Evolutionary conservation across 1,140 invertebrate genomes (phyloP).

Genomic region (Pollicipes pollicipes): DNA sequence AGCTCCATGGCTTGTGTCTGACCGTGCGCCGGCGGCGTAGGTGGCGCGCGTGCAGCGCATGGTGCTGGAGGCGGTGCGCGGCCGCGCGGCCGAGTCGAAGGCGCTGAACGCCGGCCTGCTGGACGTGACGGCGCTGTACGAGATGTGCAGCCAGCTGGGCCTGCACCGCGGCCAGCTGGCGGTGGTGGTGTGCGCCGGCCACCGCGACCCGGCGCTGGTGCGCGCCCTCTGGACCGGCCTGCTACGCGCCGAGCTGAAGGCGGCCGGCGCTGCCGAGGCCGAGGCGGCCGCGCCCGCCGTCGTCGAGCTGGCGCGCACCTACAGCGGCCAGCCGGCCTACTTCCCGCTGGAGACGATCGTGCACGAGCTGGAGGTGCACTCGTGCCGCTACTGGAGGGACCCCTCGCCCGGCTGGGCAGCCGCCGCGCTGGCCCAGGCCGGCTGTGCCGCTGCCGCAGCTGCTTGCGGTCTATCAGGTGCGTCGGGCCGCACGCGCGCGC

Average conservation of each 20-base stretch:
- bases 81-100: constrained; percentile 23
- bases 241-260: neutral
- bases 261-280: neutral
- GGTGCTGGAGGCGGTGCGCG: constrained; percentile 41
- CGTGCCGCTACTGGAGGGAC: neutral
- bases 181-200: constrained; percentile 49
- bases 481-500: neutral
- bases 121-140: constrained; percentile 32
- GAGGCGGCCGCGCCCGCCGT: neutral
- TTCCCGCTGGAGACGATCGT: neutral
- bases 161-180: constrained; percentile 68
- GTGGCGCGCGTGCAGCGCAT: constrained; percentile 54
- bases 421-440: neutral
- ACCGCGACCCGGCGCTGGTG: constrained; percentile 42
- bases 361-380: neutral
- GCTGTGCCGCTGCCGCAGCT: neutral
- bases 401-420: neutral
- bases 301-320: neutral
- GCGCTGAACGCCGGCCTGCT: constrained; percentile 35
- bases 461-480: neutral
- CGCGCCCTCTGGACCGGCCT: constrained; percentile 10
- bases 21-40: constrained; percentile 20
- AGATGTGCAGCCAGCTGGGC: constrained; percentile 40
- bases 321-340: neutral
- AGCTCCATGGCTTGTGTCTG: neutral